phyloP scores from a whole-genome alignment of 2,888 invertebrate genomes.

The Julus scanicus region DNA sequence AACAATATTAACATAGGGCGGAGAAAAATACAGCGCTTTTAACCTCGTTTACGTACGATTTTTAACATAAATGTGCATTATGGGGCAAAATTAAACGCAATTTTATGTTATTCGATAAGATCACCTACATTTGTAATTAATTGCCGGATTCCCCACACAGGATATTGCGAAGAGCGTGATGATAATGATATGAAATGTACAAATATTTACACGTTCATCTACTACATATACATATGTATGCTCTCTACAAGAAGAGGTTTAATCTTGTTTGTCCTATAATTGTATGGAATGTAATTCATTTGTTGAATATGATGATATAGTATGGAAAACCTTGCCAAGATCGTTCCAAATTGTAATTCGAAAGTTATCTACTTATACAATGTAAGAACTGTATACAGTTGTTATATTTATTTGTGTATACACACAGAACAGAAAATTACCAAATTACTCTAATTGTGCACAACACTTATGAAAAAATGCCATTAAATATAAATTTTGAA shows the following conservation, averaged over 20 bases:
- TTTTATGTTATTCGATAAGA: slow-evolving; percentile 25
- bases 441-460: no score
- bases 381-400: no score
- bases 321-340: no score
- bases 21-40: slow-evolving; percentile 14
- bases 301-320: no score
- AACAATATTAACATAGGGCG: slow-evolving; percentile 45
- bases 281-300: background rate
- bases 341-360: background rate
- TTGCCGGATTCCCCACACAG: background rate
- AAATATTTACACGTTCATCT: slow-evolving; percentile 7
- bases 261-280: background rate
- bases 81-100: slow-evolving; percentile 2
- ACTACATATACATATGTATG: no score
- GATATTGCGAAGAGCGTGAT: slow-evolving; percentile 20
- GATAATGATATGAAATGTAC: background rate
- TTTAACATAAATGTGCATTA: slow-evolving; percentile 38
- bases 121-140: slow-evolving; percentile 17
- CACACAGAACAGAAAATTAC: no score
- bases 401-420: no score
- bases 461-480: no score
- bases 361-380: no score
- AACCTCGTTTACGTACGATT: background rate
- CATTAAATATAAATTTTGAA: no score
- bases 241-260: background rate